These are phyloP conservation scores for Dunckerocampus dactyliophorus DNA, from an alignment of 2,113 vertebrate species.

Conservation along the genomic window DNA sequence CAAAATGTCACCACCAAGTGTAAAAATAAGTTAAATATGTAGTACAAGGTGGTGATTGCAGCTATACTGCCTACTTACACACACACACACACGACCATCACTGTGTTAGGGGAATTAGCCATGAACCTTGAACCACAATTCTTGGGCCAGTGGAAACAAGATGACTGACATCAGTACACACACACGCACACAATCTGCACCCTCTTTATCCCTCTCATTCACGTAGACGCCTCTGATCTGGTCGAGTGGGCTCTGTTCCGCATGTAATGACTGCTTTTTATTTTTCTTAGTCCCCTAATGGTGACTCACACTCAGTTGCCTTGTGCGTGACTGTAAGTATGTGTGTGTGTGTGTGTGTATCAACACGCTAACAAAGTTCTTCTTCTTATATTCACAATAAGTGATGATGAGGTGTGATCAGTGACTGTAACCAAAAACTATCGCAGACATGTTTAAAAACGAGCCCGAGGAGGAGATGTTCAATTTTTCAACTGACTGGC, in stretches of 20 bases:
- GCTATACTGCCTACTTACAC: too few species aligned
- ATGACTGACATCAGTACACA: conserved; percentile 40
- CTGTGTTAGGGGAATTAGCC: too few species aligned
- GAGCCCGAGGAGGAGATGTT: conserved; percentile 55
- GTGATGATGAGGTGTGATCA: conserved; percentile 57
- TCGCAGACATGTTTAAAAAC: conserved; percentile 61
- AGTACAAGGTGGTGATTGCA: too few species aligned
- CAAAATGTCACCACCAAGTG: too few species aligned
- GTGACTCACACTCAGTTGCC: conserved; percentile 50
- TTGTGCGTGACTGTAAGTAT: conserved; percentile 8
- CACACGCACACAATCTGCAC: conserved; percentile 17
- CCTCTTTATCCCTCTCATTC: conserved; percentile 1
- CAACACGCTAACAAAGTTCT: conserved; percentile 52
- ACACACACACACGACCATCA: too few species aligned
- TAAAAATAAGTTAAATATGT: too few species aligned
- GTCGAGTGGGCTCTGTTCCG: conserved; percentile 51
- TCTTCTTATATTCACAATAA: conserved; percentile 53
- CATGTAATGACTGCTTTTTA: conserved; percentile 55
- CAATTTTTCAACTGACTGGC: conserved; percentile 62
- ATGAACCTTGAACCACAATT: too few species aligned
- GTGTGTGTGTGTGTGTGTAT: conserved; percentile 24
- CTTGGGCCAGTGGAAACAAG: conserved; percentile 11
- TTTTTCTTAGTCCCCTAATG: conserved; percentile 52
- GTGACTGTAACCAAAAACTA: conserved; percentile 58
- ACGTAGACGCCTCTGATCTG: conserved; percentile 35